Evolutionary conservation across 2,113 vertebrate genomes (phyloP).

Genomic region (Dipodomys ordii): DNA sequence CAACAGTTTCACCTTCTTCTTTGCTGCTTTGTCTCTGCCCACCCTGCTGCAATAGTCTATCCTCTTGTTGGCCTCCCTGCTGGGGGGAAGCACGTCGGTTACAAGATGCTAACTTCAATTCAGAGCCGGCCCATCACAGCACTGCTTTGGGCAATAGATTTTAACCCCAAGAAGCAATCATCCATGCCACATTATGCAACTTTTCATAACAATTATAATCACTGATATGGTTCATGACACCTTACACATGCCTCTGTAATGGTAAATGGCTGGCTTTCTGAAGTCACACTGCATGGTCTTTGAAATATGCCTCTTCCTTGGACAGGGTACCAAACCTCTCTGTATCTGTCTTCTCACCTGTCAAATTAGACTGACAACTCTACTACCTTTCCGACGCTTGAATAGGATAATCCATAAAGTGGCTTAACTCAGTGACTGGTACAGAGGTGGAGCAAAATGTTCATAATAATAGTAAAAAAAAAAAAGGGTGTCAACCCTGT

Average conservation of each 20-base stretch:
- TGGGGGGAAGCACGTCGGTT: conserved; percentile 51
- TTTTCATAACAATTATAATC: not conserved
- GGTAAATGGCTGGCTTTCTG: not conserved
- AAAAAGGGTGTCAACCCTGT: not conserved
- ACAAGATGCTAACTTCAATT: conserved; percentile 43
- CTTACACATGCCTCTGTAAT: not conserved
- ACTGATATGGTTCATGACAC: not conserved
- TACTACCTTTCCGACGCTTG: not conserved
- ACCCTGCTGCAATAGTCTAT: conserved; percentile 53
- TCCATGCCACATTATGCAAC: not conserved
- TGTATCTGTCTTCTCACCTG: not conserved
- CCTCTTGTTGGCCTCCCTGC: conserved; percentile 59
- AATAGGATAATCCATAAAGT: not conserved
- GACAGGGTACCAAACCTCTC: not conserved
- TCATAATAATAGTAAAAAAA: too few species aligned
- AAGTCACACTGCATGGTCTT: not conserved
- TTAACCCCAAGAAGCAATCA: conserved; percentile 25
- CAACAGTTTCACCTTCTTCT: conserved; percentile 33
- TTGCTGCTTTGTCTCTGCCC: conserved; percentile 6
- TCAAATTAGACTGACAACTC: not conserved
- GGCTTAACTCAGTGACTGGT: too few species aligned
- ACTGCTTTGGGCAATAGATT: conserved; percentile 34
- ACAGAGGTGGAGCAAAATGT: not conserved
- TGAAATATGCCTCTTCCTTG: conserved; percentile 3
- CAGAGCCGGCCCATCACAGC: not conserved